A percentile compares a stretch with the other conserved stretches of the same genome.
Conservation (phyloP, 2,797 vertebrate species). For the Antrozous pallidus region DNA sequence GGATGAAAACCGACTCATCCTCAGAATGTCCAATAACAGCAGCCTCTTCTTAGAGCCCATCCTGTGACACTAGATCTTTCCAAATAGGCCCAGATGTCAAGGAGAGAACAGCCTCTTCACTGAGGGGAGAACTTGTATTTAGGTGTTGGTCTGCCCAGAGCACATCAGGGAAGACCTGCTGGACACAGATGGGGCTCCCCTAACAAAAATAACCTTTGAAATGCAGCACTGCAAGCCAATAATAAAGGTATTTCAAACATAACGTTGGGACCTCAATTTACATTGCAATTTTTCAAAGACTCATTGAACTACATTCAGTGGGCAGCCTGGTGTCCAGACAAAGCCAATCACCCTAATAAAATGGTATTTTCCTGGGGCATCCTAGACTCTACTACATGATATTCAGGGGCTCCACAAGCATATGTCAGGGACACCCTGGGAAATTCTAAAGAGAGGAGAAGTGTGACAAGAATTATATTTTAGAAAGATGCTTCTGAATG, state of each 20-base stretch:
- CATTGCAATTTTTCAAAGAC: conserved; percentile 18
- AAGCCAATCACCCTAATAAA: not conserved
- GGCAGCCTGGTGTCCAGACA: not conserved
- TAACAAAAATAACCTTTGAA: not conserved
- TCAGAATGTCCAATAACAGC: not conserved
- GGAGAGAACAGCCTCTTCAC: not conserved
- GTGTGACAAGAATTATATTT: not conserved
- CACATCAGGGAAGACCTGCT: not conserved
- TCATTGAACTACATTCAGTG: not conserved
- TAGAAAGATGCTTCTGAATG: not conserved
- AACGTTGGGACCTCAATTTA: not conserved
- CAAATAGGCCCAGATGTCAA: not conserved
- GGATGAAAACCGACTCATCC: not conserved
- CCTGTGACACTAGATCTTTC: accelerated
- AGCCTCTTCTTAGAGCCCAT: too few relatives aligned
- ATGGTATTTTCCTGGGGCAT: not conserved
- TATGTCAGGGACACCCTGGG: not conserved
- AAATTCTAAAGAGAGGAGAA: not conserved
- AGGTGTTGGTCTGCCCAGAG: not conserved
- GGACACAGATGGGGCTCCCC: not conserved
- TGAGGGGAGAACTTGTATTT: not conserved
- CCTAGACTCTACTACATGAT: not conserved
- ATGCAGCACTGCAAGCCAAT: not conserved
- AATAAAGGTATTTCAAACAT: not conserved
- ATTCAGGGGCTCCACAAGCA: not conserved